phyloP scores from a whole-genome alignment of 2,797 vertebrate species.

The Neoniphon sammara region DNA sequence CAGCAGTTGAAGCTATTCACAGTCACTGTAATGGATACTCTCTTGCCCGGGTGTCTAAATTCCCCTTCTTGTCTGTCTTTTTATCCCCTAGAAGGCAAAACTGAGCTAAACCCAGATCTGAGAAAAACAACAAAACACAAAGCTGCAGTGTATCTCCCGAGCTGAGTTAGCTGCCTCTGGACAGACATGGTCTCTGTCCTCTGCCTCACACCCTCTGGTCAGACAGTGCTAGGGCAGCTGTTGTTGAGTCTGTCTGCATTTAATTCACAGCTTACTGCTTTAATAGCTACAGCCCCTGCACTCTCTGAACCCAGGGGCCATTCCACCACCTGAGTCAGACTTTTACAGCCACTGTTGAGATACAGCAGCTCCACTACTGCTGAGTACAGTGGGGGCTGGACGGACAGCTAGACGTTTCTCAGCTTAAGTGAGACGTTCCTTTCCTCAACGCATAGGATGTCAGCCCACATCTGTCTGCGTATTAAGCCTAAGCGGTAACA shows the following conservation, averaged over 20 bases:
- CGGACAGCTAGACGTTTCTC: slow-evolving; percentile 56
- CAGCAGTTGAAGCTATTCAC: slow-evolving; percentile 31
- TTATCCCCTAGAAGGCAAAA: slow-evolving; percentile 48
- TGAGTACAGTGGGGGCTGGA: slow-evolving; percentile 56
- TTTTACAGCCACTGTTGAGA: slow-evolving; percentile 61
- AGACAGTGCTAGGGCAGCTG: slow-evolving; percentile 61
- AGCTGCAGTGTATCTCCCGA: slow-evolving; percentile 45
- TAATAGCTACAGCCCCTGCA: slow-evolving; percentile 65
- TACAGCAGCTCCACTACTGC: slow-evolving; percentile 60
- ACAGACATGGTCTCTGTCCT: slow-evolving; percentile 53
- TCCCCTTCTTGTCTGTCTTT: slow-evolving; percentile 26
- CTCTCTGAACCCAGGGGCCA: slow-evolving; percentile 58
- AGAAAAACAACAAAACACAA: slow-evolving; percentile 52
- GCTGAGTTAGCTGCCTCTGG: slow-evolving; percentile 46
- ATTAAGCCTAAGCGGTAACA: slow-evolving; percentile 9
- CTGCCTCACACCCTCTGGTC: slow-evolving; percentile 52
- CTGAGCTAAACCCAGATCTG: slow-evolving; percentile 25
- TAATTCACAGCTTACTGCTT: slow-evolving; percentile 77
- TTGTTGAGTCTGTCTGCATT: slow-evolving; percentile 69
- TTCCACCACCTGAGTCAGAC: slow-evolving; percentile 62
- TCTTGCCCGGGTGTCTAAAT: slow-evolving; percentile 27
- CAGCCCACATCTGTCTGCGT: slow-evolving; percentile 16
- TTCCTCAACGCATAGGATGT: slow-evolving; percentile 41
- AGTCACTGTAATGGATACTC: slow-evolving; percentile 48
- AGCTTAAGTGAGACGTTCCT: slow-evolving; percentile 51